phyloP scores from a whole-genome alignment of 1,140 invertebrate species.

The Megathymus violae region DNA sequence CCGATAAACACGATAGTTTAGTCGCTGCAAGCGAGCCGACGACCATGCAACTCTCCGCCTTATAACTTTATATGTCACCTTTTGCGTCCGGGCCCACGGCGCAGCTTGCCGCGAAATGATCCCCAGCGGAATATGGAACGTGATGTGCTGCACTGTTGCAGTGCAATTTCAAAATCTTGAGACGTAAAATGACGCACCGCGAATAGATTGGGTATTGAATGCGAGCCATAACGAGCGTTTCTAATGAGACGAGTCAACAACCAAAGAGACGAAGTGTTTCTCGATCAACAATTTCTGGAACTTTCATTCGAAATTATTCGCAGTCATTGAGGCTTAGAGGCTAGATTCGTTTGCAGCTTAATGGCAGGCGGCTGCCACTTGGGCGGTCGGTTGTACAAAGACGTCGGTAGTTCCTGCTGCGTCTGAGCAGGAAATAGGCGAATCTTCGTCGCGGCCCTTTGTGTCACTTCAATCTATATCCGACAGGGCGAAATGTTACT shows the following conservation, averaged over 20 bases:
- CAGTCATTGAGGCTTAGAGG: not conserved
- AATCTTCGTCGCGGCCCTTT: constrained; percentile 63
- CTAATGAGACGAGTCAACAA: constrained; percentile 23
- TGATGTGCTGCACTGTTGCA: not conserved
- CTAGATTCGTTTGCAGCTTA: constrained; percentile 18
- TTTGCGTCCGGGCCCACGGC: constrained; percentile 11
- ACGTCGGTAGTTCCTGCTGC: constrained; percentile 57
- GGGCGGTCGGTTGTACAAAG: constrained; percentile 43
- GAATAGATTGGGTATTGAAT: constrained; percentile 27
- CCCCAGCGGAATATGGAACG: not conserved
- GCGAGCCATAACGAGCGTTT: constrained; percentile 17
- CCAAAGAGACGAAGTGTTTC: not conserved
- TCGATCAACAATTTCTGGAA: not conserved
- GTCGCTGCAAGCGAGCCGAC: constrained; percentile 31
- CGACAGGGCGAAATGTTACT: constrained; percentile 32
- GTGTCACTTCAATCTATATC: constrained; percentile 57
- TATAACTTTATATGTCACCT: constrained; percentile 43
- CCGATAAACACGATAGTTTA: constrained; percentile 45
- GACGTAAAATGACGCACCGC: constrained; percentile 15
- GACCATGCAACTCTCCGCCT: constrained; percentile 25
- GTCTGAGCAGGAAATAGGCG: constrained; percentile 75
- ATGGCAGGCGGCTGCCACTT: not conserved
- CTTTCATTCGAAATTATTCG: not conserved
- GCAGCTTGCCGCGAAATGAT: constrained; percentile 2
- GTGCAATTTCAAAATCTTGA: constrained; percentile 28